Evolutionary conservation across 2,797 vertebrate species (phyloP), one percentile per base, ranked within the genome.

Genomic region (Hyperoplus lanceolatus): DNA sequence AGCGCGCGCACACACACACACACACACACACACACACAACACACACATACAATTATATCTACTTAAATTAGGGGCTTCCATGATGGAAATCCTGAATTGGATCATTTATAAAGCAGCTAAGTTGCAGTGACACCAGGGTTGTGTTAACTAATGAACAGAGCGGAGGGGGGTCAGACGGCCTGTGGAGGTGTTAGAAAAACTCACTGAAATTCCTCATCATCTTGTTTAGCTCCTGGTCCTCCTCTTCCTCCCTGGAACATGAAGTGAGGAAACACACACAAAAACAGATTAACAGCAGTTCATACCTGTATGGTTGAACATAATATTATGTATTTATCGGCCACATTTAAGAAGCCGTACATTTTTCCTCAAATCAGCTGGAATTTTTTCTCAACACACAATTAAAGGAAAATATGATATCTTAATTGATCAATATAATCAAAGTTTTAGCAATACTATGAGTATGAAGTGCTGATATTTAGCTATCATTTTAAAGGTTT

Each of bases 141-240:
- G 75, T 70, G 77, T 63, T 74, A 77, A 85, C 71, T 80, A 86
- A 89, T 87, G 83, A 80, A 70, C 67, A 66, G 57, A 73, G 74
- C 6, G 51, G 46, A 2, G 41, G 15, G 18, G 55, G 39, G 51
- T 39, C 10, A 66, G 53, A 14, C 3, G 29, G 60, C 18, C 53
- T 43, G 79, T 70, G 67, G 64, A 48, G 67, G 81, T 55, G 72
- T 58, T 21, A 49, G 21, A 65, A 38, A 79, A 48, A 90, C 95
- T 96, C 91, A 98, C 98, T 97, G 55, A 97, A 89, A 39, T 29
- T 95, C 92, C 91, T 92, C 90, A 99, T 96, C 96, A 99, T 95
- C 80, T 94, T 90, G 90, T 96, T 93, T 39, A 99, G 88, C 90
- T 97, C 42, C 91, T 97, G 93, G 46, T 99, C 98, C 83, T 99